Evolutionary conservation across 1,140 invertebrate species (phyloP).

Genomic region (Varroa destructor): DNA sequence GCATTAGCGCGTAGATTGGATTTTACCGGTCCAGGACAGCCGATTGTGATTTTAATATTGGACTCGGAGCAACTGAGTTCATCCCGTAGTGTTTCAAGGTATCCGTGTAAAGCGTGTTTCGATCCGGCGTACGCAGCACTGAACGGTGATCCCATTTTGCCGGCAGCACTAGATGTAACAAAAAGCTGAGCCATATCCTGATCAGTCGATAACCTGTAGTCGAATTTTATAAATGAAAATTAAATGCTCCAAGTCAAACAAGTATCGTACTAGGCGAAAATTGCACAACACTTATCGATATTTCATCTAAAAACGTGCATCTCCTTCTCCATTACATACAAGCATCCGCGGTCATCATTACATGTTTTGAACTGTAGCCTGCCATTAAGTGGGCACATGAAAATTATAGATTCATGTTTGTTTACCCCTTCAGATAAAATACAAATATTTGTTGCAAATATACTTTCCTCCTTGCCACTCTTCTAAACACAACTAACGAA

Average conservation of each 20-base stretch:
- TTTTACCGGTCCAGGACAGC: slow-evolving; percentile 60
- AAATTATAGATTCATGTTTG: too few relatives aligned
- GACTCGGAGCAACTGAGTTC: slow-evolving; percentile 49
- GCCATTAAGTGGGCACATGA: too few relatives aligned
- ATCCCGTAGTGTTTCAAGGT: slow-evolving; percentile 50
- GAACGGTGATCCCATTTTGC: slow-evolving; percentile 43
- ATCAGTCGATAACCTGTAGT: slow-evolving; percentile 33
- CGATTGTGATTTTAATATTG: slow-evolving; percentile 50
- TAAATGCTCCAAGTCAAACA: background rate
- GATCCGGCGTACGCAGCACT: slow-evolving; percentile 54
- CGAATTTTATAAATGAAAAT: background rate
- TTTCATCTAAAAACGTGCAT: too few relatives aligned
- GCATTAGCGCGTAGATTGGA: slow-evolving; percentile 55
- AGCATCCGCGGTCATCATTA: too few relatives aligned
- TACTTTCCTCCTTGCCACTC: too few relatives aligned
- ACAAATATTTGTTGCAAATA: too few relatives aligned
- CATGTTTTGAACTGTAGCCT: too few relatives aligned
- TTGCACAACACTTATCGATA: too few relatives aligned
- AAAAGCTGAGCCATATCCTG: slow-evolving; percentile 51
- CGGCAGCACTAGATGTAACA: slow-evolving; percentile 57
- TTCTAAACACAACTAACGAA: too few relatives aligned
- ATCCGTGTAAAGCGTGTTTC: slow-evolving; percentile 68
- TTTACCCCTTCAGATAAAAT: too few relatives aligned
- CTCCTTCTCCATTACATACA: too few relatives aligned
- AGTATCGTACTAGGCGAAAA: too few relatives aligned